These are phyloP conservation scores for Penelope pileata DNA, from an alignment of 2,113 vertebrate genomes.

Conservation along the genomic window DNA sequence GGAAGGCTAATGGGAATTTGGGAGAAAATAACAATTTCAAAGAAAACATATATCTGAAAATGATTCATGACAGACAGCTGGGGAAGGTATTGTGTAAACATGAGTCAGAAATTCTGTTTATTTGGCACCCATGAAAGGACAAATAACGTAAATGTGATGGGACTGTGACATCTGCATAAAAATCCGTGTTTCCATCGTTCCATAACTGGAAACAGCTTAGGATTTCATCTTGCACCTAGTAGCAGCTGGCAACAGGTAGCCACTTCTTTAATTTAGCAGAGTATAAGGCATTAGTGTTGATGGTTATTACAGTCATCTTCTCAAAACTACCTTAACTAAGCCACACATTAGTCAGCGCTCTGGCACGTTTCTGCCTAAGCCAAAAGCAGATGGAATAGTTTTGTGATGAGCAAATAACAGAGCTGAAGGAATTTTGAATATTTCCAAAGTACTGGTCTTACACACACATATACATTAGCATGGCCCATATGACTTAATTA, in stretches of 20 bases:
- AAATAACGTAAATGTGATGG: background rate
- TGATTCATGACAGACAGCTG: background rate
- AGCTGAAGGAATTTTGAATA: background rate
- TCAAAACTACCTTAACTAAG: background rate
- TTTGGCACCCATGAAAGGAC: background rate
- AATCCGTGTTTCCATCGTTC: background rate
- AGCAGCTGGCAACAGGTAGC: background rate
- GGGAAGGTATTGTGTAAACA: background rate
- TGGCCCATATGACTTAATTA: rapidly evolving
- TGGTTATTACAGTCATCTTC: background rate
- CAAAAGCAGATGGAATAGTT: background rate
- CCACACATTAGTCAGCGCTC: background rate
- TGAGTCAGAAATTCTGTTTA: background rate
- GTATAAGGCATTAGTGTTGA: background rate
- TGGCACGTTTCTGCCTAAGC: background rate
- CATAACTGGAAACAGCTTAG: background rate
- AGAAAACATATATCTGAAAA: background rate
- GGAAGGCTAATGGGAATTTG: background rate
- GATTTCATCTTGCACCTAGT: background rate
- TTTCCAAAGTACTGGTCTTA: background rate
- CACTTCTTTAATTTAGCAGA: background rate
- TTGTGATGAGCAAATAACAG: background rate
- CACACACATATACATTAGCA: background rate
- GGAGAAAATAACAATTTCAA: background rate
- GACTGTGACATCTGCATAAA: background rate